These are phyloP conservation scores for Drosophila navojoa DNA, from an alignment of 1,140 invertebrate genomes.

Conservation along the genomic window DNA sequence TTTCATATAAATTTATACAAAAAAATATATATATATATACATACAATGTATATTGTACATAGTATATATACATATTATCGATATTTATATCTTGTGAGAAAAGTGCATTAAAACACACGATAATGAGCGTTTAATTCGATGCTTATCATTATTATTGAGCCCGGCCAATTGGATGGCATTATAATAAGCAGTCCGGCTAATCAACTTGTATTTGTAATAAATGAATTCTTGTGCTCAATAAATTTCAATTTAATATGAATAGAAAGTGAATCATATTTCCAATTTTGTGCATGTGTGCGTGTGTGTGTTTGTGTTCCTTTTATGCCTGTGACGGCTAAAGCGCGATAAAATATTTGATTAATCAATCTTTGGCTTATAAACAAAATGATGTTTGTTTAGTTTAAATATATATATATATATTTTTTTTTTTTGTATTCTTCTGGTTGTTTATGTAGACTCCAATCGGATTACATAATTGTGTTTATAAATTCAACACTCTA, in stretches of 20 bases:
- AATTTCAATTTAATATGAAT: background rate
- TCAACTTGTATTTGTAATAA: background rate
- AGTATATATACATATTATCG: background rate
- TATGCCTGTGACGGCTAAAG: too few species aligned
- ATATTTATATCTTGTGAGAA: slow-evolving; percentile 8
- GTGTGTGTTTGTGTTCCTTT: too few species aligned
- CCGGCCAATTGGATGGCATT: too few species aligned
- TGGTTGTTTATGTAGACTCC: background rate
- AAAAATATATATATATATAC: background rate
- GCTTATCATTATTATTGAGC: slow-evolving; percentile 17
- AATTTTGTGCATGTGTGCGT: background rate
- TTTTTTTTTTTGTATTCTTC: background rate
- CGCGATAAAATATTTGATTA: slow-evolving; percentile 7
- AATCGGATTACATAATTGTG: background rate
- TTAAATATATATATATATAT: too few species aligned
- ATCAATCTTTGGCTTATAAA: slow-evolving; percentile 2
- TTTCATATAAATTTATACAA: too few species aligned
- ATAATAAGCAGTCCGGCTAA: background rate
- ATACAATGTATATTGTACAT: too few species aligned
- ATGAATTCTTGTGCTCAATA: slow-evolving; percentile 2
- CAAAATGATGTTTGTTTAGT: slow-evolving; percentile 7
- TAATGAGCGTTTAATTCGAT: slow-evolving; percentile 41
- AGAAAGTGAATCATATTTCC: slow-evolving; percentile 3
- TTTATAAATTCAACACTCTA: too few species aligned
- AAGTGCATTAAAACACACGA: slow-evolving; percentile 23